These are phyloP conservation scores for Oreochromis grahami DNA, from an alignment of 2,797 vertebrate species.

Conservation along the genomic window DNA sequence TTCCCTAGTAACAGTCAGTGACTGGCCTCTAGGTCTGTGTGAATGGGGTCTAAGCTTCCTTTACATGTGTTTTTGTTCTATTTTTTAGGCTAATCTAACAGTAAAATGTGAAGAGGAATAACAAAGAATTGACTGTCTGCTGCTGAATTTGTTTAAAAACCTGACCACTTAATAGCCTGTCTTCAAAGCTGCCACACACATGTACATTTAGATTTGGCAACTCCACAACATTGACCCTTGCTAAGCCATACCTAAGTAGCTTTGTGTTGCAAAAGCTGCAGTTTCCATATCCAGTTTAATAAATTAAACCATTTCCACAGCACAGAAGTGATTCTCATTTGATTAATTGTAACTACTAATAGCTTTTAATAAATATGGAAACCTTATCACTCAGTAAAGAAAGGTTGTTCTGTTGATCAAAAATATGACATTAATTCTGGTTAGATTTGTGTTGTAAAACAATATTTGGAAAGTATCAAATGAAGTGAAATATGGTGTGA, in stretches of 20 bases:
- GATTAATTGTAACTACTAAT: not conserved
- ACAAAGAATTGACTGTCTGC: not conserved
- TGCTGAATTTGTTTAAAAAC: not conserved
- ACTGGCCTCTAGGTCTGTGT: not conserved
- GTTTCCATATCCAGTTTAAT: not conserved
- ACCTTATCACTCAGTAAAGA: not conserved
- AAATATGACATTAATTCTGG: not conserved
- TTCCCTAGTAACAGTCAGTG: not conserved
- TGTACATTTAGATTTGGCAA: not conserved
- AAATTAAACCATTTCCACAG: not conserved
- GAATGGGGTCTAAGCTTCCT: accelerated
- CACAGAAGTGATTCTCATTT: not conserved
- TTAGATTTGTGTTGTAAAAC: not conserved
- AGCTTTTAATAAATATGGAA: not conserved
- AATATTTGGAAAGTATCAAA: not conserved
- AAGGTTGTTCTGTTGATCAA: not conserved
- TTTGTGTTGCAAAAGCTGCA: not conserved
- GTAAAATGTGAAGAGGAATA: not conserved
- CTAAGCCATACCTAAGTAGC: not conserved
- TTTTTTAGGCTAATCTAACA: not conserved
- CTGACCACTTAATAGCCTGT: not conserved
- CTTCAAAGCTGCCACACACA: not conserved
- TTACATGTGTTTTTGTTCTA: not conserved
- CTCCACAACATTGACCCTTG: not conserved
- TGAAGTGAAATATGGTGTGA: not conserved